Conservation (phyloP, 2,797 vertebrate genomes). For the Tragelaphus oryx region DNA sequence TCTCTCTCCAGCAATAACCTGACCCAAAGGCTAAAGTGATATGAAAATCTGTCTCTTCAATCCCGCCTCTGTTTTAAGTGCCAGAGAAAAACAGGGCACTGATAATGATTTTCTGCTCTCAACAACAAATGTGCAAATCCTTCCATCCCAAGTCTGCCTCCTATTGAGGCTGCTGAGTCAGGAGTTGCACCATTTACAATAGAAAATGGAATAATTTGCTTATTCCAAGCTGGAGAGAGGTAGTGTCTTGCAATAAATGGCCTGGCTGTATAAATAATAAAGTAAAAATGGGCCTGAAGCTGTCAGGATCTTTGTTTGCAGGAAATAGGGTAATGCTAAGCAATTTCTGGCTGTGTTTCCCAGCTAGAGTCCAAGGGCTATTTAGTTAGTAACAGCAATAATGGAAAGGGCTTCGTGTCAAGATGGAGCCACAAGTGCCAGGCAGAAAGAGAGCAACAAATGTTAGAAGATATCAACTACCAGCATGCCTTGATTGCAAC, state of each 20-base stretch:
- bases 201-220: constrained; percentile 47
- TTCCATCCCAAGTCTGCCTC: neutral
- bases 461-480: constrained; percentile 52
- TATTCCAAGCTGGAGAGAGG: constrained; percentile 31
- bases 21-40: neutral
- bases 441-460: constrained; percentile 51
- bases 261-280: constrained; percentile 45
- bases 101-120: constrained; percentile 35
- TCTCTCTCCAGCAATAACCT: neutral
- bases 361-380: constrained; percentile 49
- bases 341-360: constrained; percentile 43
- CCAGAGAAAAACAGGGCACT: constrained; percentile 18
- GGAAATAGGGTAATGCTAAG: constrained; percentile 45
- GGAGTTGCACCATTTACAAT: neutral
- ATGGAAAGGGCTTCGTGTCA: constrained; percentile 30
- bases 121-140: constrained; percentile 33
- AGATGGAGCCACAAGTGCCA: constrained; percentile 45
- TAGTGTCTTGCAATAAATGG: neutral
- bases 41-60: neutral
- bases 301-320: constrained; percentile 51
- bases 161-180: constrained; percentile 31
- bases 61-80: constrained; percentile 21
- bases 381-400: constrained; percentile 59
- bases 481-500: neutral
- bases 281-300: constrained; percentile 37